phyloP scores from a whole-genome alignment of 1,140 invertebrate species.

The Procambarus clarkii region DNA sequence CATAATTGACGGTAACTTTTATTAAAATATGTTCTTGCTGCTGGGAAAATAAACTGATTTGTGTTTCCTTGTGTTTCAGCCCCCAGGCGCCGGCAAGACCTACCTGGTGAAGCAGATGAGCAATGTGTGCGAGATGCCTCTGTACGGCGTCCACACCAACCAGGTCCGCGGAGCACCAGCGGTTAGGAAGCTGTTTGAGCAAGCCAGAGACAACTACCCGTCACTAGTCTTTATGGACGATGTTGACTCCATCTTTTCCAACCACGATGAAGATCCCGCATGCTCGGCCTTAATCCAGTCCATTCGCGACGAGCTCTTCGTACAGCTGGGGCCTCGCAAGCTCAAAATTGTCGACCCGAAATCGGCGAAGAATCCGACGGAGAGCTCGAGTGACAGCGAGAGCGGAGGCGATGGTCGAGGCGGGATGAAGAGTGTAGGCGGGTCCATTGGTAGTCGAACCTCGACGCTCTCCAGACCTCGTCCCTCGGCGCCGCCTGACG shows the following conservation, averaged over 20 bases:
- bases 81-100: slow-evolving; percentile 72
- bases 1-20: too few species aligned
- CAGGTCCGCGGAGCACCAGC: slow-evolving; percentile 59
- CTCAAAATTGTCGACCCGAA: slow-evolving; percentile 70
- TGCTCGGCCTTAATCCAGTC: slow-evolving; percentile 24
- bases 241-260: slow-evolving; percentile 68
- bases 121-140: slow-evolving; percentile 72
- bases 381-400: slow-evolving; percentile 4
- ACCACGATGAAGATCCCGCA: slow-evolving; percentile 62
- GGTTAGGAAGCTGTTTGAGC: slow-evolving; percentile 65
- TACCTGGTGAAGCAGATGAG: slow-evolving; percentile 72
- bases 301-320: slow-evolving; percentile 70
- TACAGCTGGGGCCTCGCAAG: slow-evolving; percentile 66
- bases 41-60: neutral
- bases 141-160: slow-evolving; percentile 71
- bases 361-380: slow-evolving; percentile 57
- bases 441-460: slow-evolving; percentile 42
- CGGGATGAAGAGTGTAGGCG: slow-evolving; percentile 10
- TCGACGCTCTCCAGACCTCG: slow-evolving; percentile 36
- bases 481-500: slow-evolving; percentile 42
- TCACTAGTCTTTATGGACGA: slow-evolving; percentile 72
- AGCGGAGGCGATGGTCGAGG: slow-evolving; percentile 24
- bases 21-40: too few species aligned
- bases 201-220: slow-evolving; percentile 69
- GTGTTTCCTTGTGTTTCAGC: slow-evolving; percentile 30